Evolutionary conservation across 2,113 vertebrate genomes (phyloP).

Genomic region (Larimichthys crocea): DNA sequence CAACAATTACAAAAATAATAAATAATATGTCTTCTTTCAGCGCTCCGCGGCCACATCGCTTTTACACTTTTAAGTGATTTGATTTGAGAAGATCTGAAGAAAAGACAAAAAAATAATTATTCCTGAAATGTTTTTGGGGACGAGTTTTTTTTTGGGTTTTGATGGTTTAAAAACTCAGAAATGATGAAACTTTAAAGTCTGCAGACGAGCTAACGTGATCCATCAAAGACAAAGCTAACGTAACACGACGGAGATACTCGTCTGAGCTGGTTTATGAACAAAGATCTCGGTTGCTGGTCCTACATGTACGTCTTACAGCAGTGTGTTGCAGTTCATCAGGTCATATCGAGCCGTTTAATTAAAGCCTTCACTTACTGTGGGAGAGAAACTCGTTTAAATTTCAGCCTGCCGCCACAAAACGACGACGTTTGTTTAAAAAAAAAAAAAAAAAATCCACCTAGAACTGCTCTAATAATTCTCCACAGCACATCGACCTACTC

Average conservation of each 20-base stretch:
- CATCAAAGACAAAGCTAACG: not conserved
- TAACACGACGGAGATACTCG: not conserved
- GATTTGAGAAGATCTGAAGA: constrained; percentile 5
- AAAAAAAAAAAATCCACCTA: not conserved
- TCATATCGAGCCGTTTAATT: not conserved
- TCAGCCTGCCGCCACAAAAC: not conserved
- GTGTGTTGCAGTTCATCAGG: constrained; percentile 33
- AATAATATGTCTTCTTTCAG: constrained; percentile 21
- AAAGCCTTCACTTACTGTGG: not conserved
- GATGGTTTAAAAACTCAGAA: not conserved
- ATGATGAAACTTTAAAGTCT: constrained; percentile 6
- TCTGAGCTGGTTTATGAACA: not conserved
- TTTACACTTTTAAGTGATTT: not conserved
- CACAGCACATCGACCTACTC: not conserved
- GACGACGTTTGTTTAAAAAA: not conserved
- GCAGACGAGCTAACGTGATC: not conserved
- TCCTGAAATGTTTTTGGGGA: constrained; percentile 6
- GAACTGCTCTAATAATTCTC: not conserved
- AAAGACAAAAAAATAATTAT: not conserved
- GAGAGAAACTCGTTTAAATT: not conserved
- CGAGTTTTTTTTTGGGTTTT: not conserved
- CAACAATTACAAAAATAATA: constrained; percentile 51
- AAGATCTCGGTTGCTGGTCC: not conserved
- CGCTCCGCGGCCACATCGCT: not conserved
- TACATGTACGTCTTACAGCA: not conserved